Percentiles rank a stretch among this genome's conserved stretches.
Evolutionary conservation across 2,113 vertebrate species (phyloP).

Genomic region (Chlamydotis undulata): DNA sequence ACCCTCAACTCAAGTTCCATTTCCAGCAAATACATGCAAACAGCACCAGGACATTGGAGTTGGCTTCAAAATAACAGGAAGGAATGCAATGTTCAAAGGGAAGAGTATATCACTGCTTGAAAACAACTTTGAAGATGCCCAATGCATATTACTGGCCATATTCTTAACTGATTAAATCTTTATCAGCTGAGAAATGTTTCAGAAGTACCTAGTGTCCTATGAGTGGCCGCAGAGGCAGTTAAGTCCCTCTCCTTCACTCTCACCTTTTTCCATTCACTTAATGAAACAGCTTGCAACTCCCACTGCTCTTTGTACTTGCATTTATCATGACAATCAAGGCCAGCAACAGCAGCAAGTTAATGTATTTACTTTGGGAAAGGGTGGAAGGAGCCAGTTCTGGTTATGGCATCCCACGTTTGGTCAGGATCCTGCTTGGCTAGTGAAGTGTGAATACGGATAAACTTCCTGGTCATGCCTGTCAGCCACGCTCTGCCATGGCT

Average conservation of each 20-base stretch:
- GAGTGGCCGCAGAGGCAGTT: not conserved
- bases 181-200: not conserved
- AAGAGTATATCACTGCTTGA: not conserved
- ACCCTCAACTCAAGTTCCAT: not conserved
- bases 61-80: not conserved
- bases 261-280: not conserved
- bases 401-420: not conserved
- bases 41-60: not conserved
- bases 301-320: not conserved
- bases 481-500: not conserved
- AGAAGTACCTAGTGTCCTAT: not conserved
- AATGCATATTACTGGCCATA: not conserved
- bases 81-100: not conserved
- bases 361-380: not conserved
- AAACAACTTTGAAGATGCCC: not conserved
- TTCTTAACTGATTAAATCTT: not conserved
- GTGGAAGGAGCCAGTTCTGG: not conserved
- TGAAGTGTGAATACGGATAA: not conserved
- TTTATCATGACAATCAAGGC: not conserved
- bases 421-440: constrained; percentile 6
- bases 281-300: not conserved
- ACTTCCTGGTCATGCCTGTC: not conserved
- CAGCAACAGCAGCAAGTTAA: not conserved
- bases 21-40: not conserved
- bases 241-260: not conserved